Conservation (phyloP, 2,797 vertebrate species). For the Cheirogaleus major region DNA sequence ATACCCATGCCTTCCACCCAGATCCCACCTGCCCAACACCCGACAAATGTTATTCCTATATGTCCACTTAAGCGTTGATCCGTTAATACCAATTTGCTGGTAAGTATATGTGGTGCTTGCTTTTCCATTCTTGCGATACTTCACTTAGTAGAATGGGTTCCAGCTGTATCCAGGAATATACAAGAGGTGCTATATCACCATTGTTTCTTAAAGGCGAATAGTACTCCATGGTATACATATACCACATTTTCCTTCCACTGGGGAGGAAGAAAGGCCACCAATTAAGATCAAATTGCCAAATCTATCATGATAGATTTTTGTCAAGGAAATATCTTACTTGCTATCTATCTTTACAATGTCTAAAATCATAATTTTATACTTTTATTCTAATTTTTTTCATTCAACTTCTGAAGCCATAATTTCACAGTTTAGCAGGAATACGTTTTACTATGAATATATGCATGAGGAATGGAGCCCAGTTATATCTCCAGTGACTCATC, state of each 20-base stretch:
- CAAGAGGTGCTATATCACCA: no score
- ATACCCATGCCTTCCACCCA: no score
- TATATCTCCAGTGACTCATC: conserved; percentile 9
- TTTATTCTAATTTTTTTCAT: neutral
- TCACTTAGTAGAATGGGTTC: no score
- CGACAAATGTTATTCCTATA: no score
- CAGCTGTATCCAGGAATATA: no score
- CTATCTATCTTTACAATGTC: conserved; percentile 3
- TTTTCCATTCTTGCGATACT: no score
- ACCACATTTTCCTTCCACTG: neutral
- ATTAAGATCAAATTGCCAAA: neutral
- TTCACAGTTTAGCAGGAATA: neutral
- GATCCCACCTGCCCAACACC: no score
- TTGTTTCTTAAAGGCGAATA: no score
- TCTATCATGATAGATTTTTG: conserved; percentile 3
- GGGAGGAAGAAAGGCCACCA: neutral
- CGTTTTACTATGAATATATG: conserved; percentile 30
- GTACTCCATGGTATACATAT: no score
- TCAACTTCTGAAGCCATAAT: conserved; percentile 22
- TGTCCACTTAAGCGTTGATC: no score
- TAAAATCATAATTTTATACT: conserved; percentile 32
- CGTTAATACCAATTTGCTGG: no score
- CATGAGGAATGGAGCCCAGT: neutral
- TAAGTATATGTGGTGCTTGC: no score
- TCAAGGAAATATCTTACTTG: conserved; percentile 18